Evolutionary conservation across 2,113 vertebrate species (phyloP), one percentile per base, ranked within the genome.

Genomic region (Hymenochirus boettgeri): DNA sequence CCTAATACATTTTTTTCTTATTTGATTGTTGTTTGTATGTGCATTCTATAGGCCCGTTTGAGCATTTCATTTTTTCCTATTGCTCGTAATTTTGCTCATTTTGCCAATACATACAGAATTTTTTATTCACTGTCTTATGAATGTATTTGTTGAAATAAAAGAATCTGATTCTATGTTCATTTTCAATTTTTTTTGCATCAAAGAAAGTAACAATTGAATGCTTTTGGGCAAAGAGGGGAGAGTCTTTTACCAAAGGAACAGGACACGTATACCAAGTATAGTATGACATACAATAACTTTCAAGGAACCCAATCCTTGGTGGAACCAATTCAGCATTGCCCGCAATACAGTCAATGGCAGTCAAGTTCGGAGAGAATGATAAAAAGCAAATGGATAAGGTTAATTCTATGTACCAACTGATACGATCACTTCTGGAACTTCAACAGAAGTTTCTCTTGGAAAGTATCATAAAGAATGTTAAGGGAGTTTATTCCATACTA

Each of bases 241-340:
- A 74, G 5, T 53, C 42, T 64, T 35, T 13, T 4, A 55, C 59
- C 0, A 1, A 24, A 56, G 2, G 42, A 45, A 6, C n/a, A n/a
- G n/a, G 65, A 54, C 72, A 29, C 73, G 74, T 65, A 77, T 77
- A 62, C 76, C 83, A 57, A 79, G 55, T 45, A 81, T 81, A 57
- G 72, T 74, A n/a, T 79, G 70, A 77, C 72, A 5, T 77, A 69
- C 72, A 79, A 73, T 70, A 73, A 52, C 3, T 23, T n/a, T 37
- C 77, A 79, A 55, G 70, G 57, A 58, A 50, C 6, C 56, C 70
- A 76, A 6, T 46, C 57, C 45, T 51, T 67, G 73, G 73, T 63
- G 23, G 58, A 51, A 54, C 65, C 57, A 72, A 35, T 42, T 73
- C 71, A 29, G 58, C 2, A 26, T 66, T 57, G 21, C 45, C 56